Conservation (phyloP, 2,888 invertebrate species). For the Uropetala carovei region DNA sequence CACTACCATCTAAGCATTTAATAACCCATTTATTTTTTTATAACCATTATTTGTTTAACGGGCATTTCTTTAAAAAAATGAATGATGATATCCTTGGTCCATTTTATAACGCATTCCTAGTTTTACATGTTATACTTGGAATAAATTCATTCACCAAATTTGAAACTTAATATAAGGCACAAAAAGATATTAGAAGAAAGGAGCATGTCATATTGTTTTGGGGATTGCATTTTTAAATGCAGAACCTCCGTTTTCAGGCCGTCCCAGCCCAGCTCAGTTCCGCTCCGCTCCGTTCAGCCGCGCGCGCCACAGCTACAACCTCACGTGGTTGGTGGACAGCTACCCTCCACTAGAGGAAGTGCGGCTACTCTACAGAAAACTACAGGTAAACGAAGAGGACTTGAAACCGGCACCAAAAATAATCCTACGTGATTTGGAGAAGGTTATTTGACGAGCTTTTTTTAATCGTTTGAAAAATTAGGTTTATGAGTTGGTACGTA, state of each 20-base stretch:
- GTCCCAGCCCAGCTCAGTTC: constrained; percentile 84
- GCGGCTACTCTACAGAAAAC: constrained; percentile 82
- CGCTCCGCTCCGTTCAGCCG: constrained; percentile 82
- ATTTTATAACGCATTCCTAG: too few relatives aligned
- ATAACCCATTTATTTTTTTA: too few relatives aligned
- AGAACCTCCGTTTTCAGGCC: constrained; percentile 72
- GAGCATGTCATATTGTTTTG: too few relatives aligned
- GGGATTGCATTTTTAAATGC: constrained; percentile 1
- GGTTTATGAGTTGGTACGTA: too few relatives aligned
- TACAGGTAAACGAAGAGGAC: constrained; percentile 70
- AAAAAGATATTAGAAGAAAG: too few relatives aligned
- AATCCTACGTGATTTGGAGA: constrained; percentile 57
- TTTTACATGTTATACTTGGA: too few relatives aligned
- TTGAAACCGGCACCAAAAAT: constrained; percentile 55
- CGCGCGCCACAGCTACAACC: constrained; percentile 80
- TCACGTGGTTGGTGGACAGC: constrained; percentile 84
- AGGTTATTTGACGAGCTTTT: constrained; percentile 49
- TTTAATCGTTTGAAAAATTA: neutral
- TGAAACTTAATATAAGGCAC: neutral
- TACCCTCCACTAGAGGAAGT: constrained; percentile 85
- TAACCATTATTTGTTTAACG: too few relatives aligned
- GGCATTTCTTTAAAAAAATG: too few relatives aligned
- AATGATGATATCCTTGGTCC: too few relatives aligned
- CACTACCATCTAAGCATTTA: too few relatives aligned
- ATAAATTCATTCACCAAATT: neutral